phyloP scores from a whole-genome alignment of 92 coral and sea anemone species.

The Epizoanthus illoricatus region DNA sequence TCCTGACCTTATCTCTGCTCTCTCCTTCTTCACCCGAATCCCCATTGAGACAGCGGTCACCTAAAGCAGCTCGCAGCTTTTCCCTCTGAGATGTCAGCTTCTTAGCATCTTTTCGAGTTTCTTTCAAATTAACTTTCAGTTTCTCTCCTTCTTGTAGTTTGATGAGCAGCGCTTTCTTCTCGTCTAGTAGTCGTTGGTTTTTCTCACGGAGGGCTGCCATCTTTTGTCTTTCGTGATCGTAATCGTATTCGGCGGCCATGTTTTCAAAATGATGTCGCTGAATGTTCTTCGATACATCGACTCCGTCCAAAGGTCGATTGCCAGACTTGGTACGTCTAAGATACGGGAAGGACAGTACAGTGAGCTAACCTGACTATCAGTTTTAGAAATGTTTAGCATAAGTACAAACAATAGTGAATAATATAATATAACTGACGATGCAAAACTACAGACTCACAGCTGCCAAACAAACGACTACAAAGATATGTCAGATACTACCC shows the following conservation, averaged over 20 bases:
- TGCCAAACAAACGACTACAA: too few species aligned
- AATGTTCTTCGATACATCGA: conserved; percentile 1
- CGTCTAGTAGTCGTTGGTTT: conserved; percentile 44
- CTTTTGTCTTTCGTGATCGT: conserved; percentile 2
- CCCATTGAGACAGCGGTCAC: not conserved
- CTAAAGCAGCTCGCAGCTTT: conserved; percentile 49
- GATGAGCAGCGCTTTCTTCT: conserved; percentile 44
- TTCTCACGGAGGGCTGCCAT: conserved; percentile 40
- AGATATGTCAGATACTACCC: too few species aligned
- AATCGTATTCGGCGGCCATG: conserved; percentile 8
- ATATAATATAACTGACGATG: too few species aligned
- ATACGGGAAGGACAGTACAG: not conserved
- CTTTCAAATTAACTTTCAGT: conserved; percentile 58
- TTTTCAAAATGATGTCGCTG: not conserved
- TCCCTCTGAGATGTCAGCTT: conserved; percentile 57
- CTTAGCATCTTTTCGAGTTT: conserved; percentile 59
- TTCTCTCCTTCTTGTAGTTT: conserved; percentile 57
- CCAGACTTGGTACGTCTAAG: conserved; percentile 5
- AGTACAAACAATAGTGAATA: too few species aligned
- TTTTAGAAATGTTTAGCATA: too few species aligned
- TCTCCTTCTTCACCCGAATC: not conserved
- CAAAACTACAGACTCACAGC: too few species aligned
- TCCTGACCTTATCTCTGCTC: conserved; percentile 8
- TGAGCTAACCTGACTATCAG: too few species aligned
- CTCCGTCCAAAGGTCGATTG: conserved; percentile 13